phyloP scores from a whole-genome alignment of 2,113 vertebrate species.

The Leucopsar rothschildi region DNA sequence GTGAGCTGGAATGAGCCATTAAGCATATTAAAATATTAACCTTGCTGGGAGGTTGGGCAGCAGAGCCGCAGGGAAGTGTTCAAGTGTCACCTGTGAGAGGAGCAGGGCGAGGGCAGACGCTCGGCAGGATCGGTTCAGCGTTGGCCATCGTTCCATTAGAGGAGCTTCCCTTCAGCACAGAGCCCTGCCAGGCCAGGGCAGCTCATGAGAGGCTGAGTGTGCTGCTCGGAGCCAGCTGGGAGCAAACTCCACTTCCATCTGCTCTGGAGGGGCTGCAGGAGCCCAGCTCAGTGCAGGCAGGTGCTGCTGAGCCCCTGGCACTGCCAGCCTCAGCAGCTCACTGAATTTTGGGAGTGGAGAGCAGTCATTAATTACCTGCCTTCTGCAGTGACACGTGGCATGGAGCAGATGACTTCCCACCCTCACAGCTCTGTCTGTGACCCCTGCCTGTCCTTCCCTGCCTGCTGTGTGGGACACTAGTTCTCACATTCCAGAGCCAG shows the following conservation, averaged over 20 bases:
- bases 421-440: fast-evolving
- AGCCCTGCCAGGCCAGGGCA: background rate
- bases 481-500: background rate
- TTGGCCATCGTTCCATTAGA: background rate
- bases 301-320: fast-evolving
- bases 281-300: background rate
- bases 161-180: background rate
- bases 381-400: fast-evolving
- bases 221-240: background rate
- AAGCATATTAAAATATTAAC: constrained; percentile 36
- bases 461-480: background rate
- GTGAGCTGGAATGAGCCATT: background rate
- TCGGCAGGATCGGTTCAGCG: background rate
- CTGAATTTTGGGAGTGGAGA: background rate
- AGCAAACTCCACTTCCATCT: background rate
- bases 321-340: background rate
- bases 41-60: background rate
- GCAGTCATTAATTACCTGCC: background rate
- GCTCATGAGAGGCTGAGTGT: background rate
- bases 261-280: background rate
- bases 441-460: background rate
- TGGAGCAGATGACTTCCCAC: background rate
- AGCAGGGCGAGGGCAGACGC: background rate
- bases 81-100: background rate
- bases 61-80: fast-evolving